phyloP scores from a whole-genome alignment of 2,113 vertebrate genomes.

The Onychostruthus taczanowskii region DNA sequence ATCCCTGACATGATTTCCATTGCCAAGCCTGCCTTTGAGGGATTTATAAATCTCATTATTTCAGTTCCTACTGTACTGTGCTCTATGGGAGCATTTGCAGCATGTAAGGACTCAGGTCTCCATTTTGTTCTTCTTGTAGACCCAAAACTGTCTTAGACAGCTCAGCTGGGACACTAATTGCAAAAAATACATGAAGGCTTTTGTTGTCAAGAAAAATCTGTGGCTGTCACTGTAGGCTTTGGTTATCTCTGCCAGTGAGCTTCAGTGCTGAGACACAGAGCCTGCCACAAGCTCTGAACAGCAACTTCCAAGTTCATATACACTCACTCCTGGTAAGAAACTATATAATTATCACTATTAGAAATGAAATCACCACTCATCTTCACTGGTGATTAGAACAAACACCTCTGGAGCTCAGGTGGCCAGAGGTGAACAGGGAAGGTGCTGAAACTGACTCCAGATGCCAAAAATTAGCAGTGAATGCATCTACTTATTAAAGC shows the following conservation, averaged over 20 bases:
- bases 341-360: background rate
- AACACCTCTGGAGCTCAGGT: background rate
- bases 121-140: background rate
- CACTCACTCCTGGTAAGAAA: background rate
- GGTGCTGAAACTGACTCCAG: background rate
- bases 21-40: slow-evolving; percentile 14
- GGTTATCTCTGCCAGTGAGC: background rate
- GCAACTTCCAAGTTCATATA: background rate
- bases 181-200: background rate
- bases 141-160: background rate
- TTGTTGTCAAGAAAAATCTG: background rate
- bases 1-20: background rate
- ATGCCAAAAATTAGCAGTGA: background rate
- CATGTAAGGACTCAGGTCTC: background rate
- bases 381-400: background rate
- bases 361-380: background rate
- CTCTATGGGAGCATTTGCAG: background rate
- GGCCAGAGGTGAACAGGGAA: background rate
- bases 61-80: background rate
- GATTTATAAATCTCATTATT: slow-evolving; percentile 1
- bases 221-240: background rate
- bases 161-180: background rate
- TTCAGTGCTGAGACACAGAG: background rate
- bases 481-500: background rate
- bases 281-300: background rate